Base-by-base conservation (phyloP, 2,797 vertebrate species). In the Crocodylus rhombifer region DNA sequence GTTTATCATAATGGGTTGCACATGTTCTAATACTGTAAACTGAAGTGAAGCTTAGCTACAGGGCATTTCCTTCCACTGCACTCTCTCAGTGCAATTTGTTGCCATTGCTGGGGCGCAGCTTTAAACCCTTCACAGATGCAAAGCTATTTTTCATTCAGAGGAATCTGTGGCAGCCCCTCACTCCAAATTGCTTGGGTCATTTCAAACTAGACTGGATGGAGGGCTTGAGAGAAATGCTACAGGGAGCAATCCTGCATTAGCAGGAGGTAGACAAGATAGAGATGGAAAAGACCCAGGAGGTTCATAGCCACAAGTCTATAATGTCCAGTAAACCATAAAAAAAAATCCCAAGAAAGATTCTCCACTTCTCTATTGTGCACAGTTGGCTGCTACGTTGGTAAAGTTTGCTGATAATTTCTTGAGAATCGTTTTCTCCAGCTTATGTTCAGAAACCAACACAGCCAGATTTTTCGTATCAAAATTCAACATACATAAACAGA, bases 1-100 rank as follows among this genome's bases (percentile, higher is more conserved):
- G 95, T 97, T 97, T 95, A 89, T 93, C 87, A 93, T 97, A 97
- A 97, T 97, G 87, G 94, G 88, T 97, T 96, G 82, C 96, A 96
- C 92, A 96, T 97, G 95, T 96, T 95, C 92, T 80, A 88, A 77
- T 95, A 96, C 95, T 94, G 90, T 95, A 93, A 93, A 94, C 88
- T 63, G 1, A 95, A 93, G 94, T 94, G 91, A 97, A 96, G 93
- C 94, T 57, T 97, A 92, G 96, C 96, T 96, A 95, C 90, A 58
- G 96, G 95, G 95, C 94, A 96, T 95, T 97, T 96, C 96, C 95
- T 96, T 97, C 95, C 62, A 42, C 11, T 36, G 2, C 23, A 36
- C 33, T 42, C 69, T 42, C 36, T 42, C 36, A 12, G 21, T 42
- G 33, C 36, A 42, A 14, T 71, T 36, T 25, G 9, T 84, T 95